Evolutionary conservation across 2,113 vertebrate species (phyloP).

Genomic region (Galemys pyrenaicus): DNA sequence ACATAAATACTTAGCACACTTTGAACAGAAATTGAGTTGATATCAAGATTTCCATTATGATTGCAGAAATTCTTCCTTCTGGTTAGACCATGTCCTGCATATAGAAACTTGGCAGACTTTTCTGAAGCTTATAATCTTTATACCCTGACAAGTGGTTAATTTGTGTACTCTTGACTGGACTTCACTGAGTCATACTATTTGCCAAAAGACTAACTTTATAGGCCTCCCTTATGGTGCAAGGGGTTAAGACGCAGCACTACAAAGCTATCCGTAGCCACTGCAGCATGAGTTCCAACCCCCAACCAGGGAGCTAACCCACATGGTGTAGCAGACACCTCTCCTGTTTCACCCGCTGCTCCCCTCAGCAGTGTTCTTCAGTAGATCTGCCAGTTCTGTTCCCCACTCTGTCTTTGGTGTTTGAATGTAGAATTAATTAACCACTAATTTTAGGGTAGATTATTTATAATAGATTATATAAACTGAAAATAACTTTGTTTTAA

Average conservation of each 20-base stretch:
- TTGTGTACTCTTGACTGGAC: neutral
- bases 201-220: constrained; percentile 6
- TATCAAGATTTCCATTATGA: neutral
- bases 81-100: neutral
- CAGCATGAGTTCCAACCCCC: too few relatives aligned
- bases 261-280: too few relatives aligned
- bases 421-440: neutral
- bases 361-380: too few relatives aligned
- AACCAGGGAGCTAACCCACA: too few relatives aligned
- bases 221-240: too few relatives aligned
- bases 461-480: neutral
- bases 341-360: too few relatives aligned
- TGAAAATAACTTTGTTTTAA: neutral
- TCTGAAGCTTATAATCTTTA: neutral
- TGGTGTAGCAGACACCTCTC: too few relatives aligned
- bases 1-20: neutral
- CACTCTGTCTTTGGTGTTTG: too few relatives aligned
- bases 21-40: neutral
- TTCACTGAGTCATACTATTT: neutral
- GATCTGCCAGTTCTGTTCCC: too few relatives aligned
- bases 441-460: neutral
- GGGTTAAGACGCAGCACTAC: too few relatives aligned
- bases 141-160: neutral
- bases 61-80: neutral
- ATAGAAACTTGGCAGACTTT: neutral